Base-by-base conservation (phyloP, 2,888 invertebrate genomes). In the Drosophila austrosaltans region DNA sequence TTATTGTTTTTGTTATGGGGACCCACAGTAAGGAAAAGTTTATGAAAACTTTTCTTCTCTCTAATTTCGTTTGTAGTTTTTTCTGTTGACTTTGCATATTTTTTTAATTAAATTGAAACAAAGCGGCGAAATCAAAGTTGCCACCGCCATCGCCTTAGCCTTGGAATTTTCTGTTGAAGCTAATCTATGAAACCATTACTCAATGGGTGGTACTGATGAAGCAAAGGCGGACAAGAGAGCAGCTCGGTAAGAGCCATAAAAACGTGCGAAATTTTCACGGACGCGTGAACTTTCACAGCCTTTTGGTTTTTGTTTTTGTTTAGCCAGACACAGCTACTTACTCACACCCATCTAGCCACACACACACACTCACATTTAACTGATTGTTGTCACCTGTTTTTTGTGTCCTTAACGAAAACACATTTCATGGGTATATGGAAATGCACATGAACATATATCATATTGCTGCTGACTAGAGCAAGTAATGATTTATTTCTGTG, bases 201-300 rank as follows among this genome's bases (percentile, higher is more conserved):
- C 88, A 89, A 78, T 77, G 77, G 20, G 63, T 22, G 32, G 63
- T 10, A n/a, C 28, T 12, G 22, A 16, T 58, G 54, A 2, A 2
- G 10, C 36, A 16, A 22, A 42, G 39, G 53, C 16, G 16, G 36
- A 25, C 36, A 10, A 36, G 36, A 36, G 53, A 56, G 25, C 2
- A 28, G 39, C 48, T 39, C 8, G 60, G 12, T 25, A 8, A 56
- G 81, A 83, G 60, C 75, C 82, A 89, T 87, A 91, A 90, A 91
- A 92, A 92, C 91, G 91, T 91, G 92, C 90, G 89, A 91, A 91
- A 90, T 90, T 90, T 92, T 89, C 76, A 82, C 72, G 81, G 77
- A 16, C 75, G 88, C 82, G 81, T 80, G 78, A 85, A 81, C 78
- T 80, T 79, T 79, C 84, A 81, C 82, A 76, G 78, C 77, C 42